Evolutionary conservation across 2,113 vertebrate species (phyloP), one percentile per base, ranked within the genome.

Genomic region (Boleophthalmus pectinirostris): DNA sequence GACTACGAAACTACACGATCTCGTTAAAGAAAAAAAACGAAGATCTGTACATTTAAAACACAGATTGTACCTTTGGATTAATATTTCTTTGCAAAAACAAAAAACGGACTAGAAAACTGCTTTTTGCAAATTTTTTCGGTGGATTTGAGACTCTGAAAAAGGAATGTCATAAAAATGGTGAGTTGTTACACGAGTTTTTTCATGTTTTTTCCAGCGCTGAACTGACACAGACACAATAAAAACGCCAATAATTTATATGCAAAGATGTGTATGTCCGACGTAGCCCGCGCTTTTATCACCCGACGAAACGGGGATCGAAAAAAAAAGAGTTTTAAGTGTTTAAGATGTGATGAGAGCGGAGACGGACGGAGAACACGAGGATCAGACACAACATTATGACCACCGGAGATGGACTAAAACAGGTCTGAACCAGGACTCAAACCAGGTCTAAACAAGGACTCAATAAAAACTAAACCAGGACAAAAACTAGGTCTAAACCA

Each of bases 121-220:
- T 77, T 20, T 75, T 63, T 65, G 67, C 35, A 8, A 29, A 0
- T 1, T 18, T 9, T 54, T 54, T 54, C 21, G 77, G 16, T 66
- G 75, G 71, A 77, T 76, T 79, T 66, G n/a, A 79, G 70, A 79
- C 71, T 56, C 2, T 23, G 11, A 72, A 72, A 82, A 72, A 82
- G 83, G 82, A 88, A 86, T 79, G 81, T 84, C 79, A 89, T 90
- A 90, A 93, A n/a, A 95, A 91, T 93, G 94, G 93, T 90, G 90
- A 86, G 90, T 61, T 73, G 68, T 78, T 80, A 84, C 76, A 80
- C 56, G 13, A 18, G 51, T 74, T 84, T 72, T 83, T 43, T 61
- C 74, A 82, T 70, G 51, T 75, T 12, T 81, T 54, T 57, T 69
- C 67, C 80, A 79, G 58, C 65, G 73, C 81, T 88, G 76, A 85